Evolutionary conservation across 2,797 vertebrate species (phyloP).

Genomic region (Eulemur coronatus): DNA sequence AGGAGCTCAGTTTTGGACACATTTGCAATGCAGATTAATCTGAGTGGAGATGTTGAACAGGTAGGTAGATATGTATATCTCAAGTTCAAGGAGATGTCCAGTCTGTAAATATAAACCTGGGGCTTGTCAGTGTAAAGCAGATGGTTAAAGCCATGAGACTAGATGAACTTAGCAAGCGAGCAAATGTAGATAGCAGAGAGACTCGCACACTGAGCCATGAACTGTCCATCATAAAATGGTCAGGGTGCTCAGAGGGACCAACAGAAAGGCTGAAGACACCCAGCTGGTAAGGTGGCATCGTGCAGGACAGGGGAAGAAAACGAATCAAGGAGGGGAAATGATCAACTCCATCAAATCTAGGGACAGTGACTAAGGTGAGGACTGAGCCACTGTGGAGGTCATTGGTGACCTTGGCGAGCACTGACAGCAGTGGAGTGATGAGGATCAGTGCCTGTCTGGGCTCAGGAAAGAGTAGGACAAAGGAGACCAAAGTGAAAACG

Average conservation of each 20-base stretch:
- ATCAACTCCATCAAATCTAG: rapidly evolving
- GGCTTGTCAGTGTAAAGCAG: background rate
- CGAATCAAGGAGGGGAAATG: background rate
- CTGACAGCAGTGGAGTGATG: rapidly evolving
- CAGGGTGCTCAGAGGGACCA: background rate
- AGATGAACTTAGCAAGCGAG: background rate
- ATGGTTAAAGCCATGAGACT: background rate
- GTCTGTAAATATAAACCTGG: background rate
- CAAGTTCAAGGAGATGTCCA: background rate
- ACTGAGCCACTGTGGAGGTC: background rate
- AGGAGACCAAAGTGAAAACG: background rate
- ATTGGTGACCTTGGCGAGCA: background rate
- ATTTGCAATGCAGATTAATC: background rate
- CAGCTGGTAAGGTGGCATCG: rapidly evolving
- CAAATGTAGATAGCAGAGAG: background rate
- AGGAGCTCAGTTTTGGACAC: background rate
- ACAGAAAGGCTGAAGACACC: background rate
- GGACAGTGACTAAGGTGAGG: background rate
- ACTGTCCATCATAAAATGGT: background rate
- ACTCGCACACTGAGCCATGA: background rate
- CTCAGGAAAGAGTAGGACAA: too few species aligned
- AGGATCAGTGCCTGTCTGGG: too few species aligned
- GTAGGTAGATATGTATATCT: background rate
- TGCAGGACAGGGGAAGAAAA: background rate
- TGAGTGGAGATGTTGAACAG: background rate